Percentiles rank a stretch among this genome's conserved stretches.
phyloP scores from a whole-genome alignment of 2,797 vertebrate species.

The Chanos chanos region DNA sequence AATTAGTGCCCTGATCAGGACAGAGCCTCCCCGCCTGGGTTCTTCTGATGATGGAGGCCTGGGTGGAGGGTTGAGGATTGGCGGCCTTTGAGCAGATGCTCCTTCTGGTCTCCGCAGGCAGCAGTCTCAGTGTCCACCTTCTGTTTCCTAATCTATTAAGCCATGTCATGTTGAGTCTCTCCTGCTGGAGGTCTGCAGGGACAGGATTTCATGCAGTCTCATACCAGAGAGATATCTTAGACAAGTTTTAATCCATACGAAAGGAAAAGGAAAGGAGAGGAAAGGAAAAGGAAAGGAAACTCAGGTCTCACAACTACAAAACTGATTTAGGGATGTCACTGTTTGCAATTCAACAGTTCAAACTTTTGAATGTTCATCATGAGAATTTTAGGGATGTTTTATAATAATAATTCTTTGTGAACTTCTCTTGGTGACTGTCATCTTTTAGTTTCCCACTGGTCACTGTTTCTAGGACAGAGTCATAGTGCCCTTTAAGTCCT shows the following conservation, averaged over 20 bases:
- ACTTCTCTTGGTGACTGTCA: too few species aligned
- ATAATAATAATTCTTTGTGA: too few species aligned
- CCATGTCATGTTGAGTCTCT: slow-evolving; percentile 57
- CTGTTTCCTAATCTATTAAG: slow-evolving; percentile 77
- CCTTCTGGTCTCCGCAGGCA: slow-evolving; percentile 63
- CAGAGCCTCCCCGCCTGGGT: slow-evolving; percentile 63
- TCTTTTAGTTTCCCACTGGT: too few species aligned
- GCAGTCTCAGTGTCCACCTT: slow-evolving; percentile 57
- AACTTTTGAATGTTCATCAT: too few species aligned
- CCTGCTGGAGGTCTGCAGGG: slow-evolving; percentile 45
- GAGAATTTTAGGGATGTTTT: too few species aligned
- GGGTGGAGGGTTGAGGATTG: slow-evolving; percentile 69
- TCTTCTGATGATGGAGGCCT: slow-evolving; percentile 67
- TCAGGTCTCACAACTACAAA: too few species aligned
- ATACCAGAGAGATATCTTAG: slow-evolving; percentile 44
- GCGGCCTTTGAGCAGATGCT: slow-evolving; percentile 83
- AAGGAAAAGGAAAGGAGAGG: too few species aligned
- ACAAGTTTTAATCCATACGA: slow-evolving; percentile 36
- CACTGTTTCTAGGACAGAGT: too few species aligned
- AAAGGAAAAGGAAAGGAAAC: too few species aligned
- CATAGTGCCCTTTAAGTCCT: too few species aligned
- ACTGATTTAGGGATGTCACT: too few species aligned
- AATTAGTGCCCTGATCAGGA: slow-evolving; percentile 64
- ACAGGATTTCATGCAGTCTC: slow-evolving; percentile 48
- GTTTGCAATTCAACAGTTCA: too few species aligned